Conservation (phyloP, 2,113 vertebrate genomes). For the Chamaetylas fuelleborni region DNA sequence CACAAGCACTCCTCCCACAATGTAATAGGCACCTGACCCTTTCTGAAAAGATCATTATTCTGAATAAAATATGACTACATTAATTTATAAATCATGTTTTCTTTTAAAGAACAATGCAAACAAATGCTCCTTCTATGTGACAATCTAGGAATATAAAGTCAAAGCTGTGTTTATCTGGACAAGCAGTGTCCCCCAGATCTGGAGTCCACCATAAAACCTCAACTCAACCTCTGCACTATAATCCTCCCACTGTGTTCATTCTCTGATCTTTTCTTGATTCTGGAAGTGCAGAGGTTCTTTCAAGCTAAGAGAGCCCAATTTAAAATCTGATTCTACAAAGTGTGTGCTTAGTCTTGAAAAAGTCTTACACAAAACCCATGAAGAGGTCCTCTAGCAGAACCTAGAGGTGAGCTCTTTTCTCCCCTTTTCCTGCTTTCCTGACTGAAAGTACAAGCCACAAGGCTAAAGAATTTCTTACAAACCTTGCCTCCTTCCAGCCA, state of each 20-base stretch:
- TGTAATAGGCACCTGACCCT: not conserved
- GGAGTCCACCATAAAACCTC: not conserved
- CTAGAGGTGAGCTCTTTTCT: not conserved
- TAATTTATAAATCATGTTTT: not conserved
- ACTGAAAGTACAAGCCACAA: not conserved
- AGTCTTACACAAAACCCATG: not conserved
- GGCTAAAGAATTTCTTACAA: not conserved
- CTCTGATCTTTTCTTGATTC: not conserved
- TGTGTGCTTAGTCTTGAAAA: not conserved
- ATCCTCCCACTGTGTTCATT: not conserved
- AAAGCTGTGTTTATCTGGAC: not conserved
- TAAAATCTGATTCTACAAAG: not conserved
- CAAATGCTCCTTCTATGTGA: not conserved
- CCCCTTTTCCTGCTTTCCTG: not conserved
- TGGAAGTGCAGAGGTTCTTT: not conserved
- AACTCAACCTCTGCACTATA: not conserved
- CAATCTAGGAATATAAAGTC: not conserved
- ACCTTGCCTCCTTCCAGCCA: not conserved
- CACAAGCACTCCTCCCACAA: not conserved
- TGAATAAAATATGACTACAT: not conserved
- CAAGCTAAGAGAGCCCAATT: not conserved
- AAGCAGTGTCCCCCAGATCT: not conserved
- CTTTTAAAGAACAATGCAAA: not conserved
- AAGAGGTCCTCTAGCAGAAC: not conserved
- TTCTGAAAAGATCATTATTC: not conserved